Evolutionary conservation across 1,140 invertebrate genomes (phyloP).

Genomic region (Anthonomus grandis): DNA sequence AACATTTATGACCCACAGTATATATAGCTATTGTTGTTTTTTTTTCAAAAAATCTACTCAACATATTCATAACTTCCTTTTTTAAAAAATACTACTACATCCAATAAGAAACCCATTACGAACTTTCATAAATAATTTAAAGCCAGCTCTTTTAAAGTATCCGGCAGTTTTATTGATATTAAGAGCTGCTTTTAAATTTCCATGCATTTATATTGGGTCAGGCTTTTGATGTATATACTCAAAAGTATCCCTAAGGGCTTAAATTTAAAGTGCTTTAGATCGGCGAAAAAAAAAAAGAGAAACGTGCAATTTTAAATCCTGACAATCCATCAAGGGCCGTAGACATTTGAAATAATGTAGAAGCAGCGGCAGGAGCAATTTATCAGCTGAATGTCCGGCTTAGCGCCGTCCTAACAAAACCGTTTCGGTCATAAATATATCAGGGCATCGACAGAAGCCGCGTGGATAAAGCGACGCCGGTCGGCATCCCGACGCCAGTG

Average conservation of each 20-base stretch:
- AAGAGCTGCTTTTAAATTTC: conserved; percentile 11
- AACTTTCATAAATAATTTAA: background rate
- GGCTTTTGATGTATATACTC: conserved; percentile 3
- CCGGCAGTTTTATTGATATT: conserved; percentile 13
- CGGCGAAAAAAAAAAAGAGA: background rate
- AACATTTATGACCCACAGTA: background rate
- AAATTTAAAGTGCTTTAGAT: background rate
- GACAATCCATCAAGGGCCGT: background rate
- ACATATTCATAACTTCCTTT: background rate
- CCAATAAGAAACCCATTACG: background rate
- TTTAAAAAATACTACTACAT: background rate
- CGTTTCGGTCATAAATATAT: background rate
- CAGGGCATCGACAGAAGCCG: background rate
- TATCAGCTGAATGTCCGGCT: background rate
- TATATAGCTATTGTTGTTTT: background rate
- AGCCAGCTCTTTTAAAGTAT: conserved; percentile 6
- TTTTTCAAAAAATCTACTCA: background rate
- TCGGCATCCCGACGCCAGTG: background rate
- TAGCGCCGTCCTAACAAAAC: background rate
- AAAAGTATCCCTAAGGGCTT: background rate
- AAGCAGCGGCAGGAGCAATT: background rate
- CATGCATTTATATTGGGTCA: conserved; percentile 9
- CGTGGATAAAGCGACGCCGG: background rate
- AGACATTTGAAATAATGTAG: background rate
- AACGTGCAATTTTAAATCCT: background rate